Evolutionary conservation across 2,888 invertebrate genomes (phyloP).

Genomic region (Blomia tropicalis): DNA sequence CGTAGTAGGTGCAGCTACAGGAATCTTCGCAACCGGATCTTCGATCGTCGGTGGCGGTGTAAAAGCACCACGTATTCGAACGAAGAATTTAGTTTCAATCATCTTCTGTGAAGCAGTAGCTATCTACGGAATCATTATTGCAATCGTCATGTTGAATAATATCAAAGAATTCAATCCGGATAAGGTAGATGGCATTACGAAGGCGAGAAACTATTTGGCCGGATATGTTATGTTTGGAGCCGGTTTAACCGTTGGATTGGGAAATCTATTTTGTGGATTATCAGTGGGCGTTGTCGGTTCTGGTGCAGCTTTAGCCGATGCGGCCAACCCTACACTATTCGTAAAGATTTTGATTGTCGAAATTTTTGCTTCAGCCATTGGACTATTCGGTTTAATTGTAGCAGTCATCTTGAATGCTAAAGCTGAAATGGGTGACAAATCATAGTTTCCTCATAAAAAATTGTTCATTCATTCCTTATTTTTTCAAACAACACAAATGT

Average conservation of each 20-base stretch:
- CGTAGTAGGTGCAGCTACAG: constrained; percentile 91
- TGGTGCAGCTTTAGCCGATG: constrained; percentile 92
- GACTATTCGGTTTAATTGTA: constrained; percentile 93
- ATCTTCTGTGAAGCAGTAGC: constrained; percentile 99
- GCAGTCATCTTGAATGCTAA: constrained; percentile 66
- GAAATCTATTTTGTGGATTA: constrained; percentile 86
- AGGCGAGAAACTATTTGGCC: constrained; percentile 53
- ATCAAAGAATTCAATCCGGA: constrained; percentile 36
- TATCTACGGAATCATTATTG: constrained; percentile 95
- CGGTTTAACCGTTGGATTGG: constrained; percentile 81
- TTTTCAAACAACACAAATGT: background rate
- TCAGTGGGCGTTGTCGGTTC: constrained; percentile 96
- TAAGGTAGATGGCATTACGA: constrained; percentile 24
- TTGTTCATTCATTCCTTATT: background rate
- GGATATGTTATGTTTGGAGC: constrained; percentile 93
- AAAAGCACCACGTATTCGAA: constrained; percentile 94
- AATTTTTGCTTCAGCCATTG: constrained; percentile 97
- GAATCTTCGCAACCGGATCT: constrained; percentile 89
- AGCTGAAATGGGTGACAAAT: constrained; percentile 53
- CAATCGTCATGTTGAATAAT: constrained; percentile 82
- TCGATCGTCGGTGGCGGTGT: constrained; percentile 96
- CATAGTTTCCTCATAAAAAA: background rate
- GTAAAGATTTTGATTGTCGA: constrained; percentile 97
- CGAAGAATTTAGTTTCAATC: constrained; percentile 96
- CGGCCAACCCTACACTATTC: constrained; percentile 85